These are phyloP conservation scores for Drosophila ercepeae DNA, from an alignment of 1,140 invertebrate species.

Conservation along the genomic window DNA sequence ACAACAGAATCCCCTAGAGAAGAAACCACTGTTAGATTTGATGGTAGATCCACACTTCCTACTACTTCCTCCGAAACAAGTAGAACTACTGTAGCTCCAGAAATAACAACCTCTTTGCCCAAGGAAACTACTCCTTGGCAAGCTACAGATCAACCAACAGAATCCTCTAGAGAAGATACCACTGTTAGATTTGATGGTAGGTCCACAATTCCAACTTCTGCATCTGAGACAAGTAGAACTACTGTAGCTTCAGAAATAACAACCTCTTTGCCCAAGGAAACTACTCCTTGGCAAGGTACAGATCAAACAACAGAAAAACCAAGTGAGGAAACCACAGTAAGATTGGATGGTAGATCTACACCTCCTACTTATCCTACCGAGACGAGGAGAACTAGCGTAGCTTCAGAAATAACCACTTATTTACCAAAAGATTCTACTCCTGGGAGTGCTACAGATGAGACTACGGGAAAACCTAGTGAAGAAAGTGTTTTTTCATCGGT, in stretches of 20 bases:
- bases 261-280: not conserved
- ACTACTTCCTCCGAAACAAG: not conserved
- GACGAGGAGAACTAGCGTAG: not conserved
- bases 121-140: not conserved
- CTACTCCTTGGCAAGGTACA: not conserved
- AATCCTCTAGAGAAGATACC: not conserved
- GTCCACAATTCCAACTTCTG: not conserved
- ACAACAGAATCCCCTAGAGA: not conserved
- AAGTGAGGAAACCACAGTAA: not conserved
- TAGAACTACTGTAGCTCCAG: not conserved
- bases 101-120: not conserved
- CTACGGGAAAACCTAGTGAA: not conserved
- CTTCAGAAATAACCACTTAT: not conserved
- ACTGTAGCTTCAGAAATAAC: not conserved
- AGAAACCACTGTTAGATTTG: not conserved
- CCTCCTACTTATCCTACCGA: not conserved
- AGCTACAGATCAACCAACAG: not conserved
- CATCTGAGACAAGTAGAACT: not conserved
- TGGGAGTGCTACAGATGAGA: not conserved
- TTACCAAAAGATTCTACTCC: not conserved
- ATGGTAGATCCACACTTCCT: not conserved
- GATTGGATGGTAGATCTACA: not conserved
- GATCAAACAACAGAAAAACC: not conserved
- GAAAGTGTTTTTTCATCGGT: not conserved
- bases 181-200: not conserved